Conservation (phyloP, 2,797 vertebrate genomes). For the Calcarius lapponicus region DNA sequence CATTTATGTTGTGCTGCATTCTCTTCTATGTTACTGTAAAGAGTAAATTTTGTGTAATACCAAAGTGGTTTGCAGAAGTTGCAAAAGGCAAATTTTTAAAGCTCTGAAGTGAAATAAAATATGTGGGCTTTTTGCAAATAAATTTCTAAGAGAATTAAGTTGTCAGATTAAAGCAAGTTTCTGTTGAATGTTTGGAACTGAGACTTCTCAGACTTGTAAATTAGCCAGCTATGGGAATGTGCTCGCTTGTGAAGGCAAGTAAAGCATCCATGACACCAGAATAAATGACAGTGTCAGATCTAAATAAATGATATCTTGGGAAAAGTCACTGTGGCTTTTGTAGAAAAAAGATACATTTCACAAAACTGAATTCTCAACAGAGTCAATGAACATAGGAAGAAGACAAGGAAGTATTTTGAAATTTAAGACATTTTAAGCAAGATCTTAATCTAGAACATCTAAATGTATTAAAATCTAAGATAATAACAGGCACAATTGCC, state of each 20-base stretch:
- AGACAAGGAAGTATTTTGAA: background rate
- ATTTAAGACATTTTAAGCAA: background rate
- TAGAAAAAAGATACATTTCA: background rate
- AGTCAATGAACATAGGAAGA: background rate
- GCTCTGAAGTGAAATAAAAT: background rate
- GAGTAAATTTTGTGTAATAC: background rate
- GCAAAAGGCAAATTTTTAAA: background rate
- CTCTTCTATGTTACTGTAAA: background rate
- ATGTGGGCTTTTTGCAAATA: background rate
- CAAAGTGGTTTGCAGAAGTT: background rate
- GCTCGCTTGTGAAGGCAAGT: background rate
- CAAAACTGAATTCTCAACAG: background rate
- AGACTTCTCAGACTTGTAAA: constrained; percentile 29
- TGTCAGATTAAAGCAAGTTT: constrained; percentile 45
- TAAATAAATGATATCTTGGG: background rate
- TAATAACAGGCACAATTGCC: background rate
- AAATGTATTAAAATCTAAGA: background rate
- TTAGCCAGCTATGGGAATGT: background rate
- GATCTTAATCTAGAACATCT: background rate
- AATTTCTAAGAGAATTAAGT: constrained; percentile 30
- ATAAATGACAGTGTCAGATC: background rate
- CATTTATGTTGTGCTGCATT: background rate
- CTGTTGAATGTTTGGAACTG: background rate
- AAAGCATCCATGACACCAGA: background rate
- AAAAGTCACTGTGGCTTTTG: background rate